Percentiles rank a stretch among this genome's conserved stretches.
Evolutionary conservation across 2,113 vertebrate species (phyloP).

Genomic region (Aplodontia rufa): DNA sequence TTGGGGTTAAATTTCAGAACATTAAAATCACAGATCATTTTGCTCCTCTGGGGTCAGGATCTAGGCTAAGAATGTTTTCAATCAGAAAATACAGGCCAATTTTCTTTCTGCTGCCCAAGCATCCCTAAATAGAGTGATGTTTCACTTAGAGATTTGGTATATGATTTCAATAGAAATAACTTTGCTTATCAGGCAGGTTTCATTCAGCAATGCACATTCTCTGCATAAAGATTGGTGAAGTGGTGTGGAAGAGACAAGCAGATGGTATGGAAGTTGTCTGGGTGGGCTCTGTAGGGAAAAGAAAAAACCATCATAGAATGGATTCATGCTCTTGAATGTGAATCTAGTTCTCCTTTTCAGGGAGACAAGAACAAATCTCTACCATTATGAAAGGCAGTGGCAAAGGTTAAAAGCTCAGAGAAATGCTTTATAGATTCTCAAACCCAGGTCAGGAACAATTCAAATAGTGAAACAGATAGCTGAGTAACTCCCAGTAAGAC

Average conservation of each 20-base stretch:
- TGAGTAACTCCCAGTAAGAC: slow-evolving; percentile 14
- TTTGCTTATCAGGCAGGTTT: not conserved
- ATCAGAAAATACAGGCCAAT: not conserved
- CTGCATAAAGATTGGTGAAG: not conserved
- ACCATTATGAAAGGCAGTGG: slow-evolving; percentile 31
- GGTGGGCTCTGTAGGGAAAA: not conserved
- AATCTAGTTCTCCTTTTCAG: not conserved
- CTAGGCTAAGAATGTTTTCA: not conserved
- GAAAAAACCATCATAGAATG: not conserved
- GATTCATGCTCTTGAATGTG: not conserved
- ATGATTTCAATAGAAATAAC: not conserved
- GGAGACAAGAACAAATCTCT: not conserved
- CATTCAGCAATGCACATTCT: not conserved
- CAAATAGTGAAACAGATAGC: slow-evolving; percentile 56
- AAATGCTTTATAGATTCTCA: slow-evolving; percentile 61
- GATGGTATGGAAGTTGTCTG: not conserved
- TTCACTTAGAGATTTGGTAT: not conserved
- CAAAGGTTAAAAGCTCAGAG: slow-evolving; percentile 50
- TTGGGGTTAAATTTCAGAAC: slow-evolving; percentile 11
- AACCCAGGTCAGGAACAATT: slow-evolving; percentile 63
- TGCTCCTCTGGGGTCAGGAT: not conserved
- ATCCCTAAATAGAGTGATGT: not conserved
- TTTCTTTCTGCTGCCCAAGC: not conserved
- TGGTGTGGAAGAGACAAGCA: not conserved
- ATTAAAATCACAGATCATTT: not conserved